Evolutionary conservation across 2,888 invertebrate genomes (phyloP).

Genomic region (Aquatica leii): DNA sequence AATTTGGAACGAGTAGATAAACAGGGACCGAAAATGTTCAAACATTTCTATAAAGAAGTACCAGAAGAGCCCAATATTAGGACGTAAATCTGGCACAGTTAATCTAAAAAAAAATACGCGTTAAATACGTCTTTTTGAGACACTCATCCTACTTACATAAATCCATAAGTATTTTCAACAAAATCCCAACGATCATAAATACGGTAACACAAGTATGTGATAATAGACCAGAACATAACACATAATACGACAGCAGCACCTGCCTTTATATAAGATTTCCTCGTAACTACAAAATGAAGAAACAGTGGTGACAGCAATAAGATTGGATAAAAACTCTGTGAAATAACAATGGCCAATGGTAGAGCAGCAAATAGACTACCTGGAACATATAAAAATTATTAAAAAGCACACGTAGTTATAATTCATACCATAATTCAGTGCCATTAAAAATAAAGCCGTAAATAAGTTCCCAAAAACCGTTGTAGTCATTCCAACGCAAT

Average conservation of each 20-base stretch:
- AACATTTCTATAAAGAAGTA: slow-evolving; percentile 99
- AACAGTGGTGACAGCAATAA: slow-evolving; percentile 84
- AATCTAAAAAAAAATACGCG: slow-evolving; percentile 73
- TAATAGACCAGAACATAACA: slow-evolving; percentile 16
- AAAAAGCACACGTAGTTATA: neutral
- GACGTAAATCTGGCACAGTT: slow-evolving; percentile 91
- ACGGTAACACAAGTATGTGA: slow-evolving; percentile 22
- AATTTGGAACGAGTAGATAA: slow-evolving; percentile 96
- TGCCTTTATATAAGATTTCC: slow-evolving; percentile 61
- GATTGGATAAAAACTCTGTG: slow-evolving; percentile 85
- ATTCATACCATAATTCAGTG: slow-evolving; percentile 67
- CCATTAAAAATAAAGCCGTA: slow-evolving; percentile 74
- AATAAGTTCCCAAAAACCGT: slow-evolving; percentile 90
- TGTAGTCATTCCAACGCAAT: slow-evolving; percentile 89
- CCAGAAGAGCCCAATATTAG: slow-evolving; percentile 98
- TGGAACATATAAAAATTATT: slow-evolving; percentile 44
- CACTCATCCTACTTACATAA: slow-evolving; percentile 71
- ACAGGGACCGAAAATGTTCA: slow-evolving; percentile 95
- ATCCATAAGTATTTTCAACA: slow-evolving; percentile 60
- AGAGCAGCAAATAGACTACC: slow-evolving; percentile 70
- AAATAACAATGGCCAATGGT: slow-evolving; percentile 78
- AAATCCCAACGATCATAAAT: slow-evolving; percentile 60
- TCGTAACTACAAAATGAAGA: slow-evolving; percentile 71
- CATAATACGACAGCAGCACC: slow-evolving; percentile 48
- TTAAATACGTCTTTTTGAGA: neutral